phyloP scores from a whole-genome alignment of 92 coral and sea anemone species.

The Parazoanthus swiftii region DNA sequence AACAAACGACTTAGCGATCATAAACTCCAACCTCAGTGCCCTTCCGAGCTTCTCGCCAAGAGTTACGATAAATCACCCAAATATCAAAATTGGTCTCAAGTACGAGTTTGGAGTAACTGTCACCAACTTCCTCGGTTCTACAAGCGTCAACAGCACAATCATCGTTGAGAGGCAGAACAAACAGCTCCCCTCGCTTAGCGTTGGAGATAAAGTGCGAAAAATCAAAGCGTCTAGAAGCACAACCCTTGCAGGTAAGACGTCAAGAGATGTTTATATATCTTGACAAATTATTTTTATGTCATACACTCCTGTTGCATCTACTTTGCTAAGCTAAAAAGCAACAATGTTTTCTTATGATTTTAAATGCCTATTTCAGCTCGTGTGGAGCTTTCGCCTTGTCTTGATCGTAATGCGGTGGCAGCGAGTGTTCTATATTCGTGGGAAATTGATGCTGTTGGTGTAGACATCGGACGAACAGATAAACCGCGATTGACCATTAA shows the following conservation, averaged over 20 bases:
- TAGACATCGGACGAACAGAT: conserved; percentile 57
- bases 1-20: conserved; percentile 43
- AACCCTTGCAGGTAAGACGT: conserved; percentile 49
- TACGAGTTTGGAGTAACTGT: conserved; percentile 66
- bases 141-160: conserved; percentile 45
- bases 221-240: conserved; percentile 51
- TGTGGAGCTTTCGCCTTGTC: conserved; percentile 55
- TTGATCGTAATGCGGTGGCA: conserved; percentile 45
- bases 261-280: background rate
- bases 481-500: conserved; percentile 54
- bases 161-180: conserved; percentile 62
- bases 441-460: conserved; percentile 69
- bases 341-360: background rate
- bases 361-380: conserved; percentile 34
- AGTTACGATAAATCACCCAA: background rate
- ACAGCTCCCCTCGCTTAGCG: conserved; percentile 47
- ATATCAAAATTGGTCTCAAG: conserved; percentile 41
- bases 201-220: conserved; percentile 47
- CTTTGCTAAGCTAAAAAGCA: background rate
- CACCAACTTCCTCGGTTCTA: conserved; percentile 60
- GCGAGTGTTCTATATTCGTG: conserved; percentile 56
- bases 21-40: conserved; percentile 20
- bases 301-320: background rate
- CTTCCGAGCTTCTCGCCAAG: conserved; percentile 21
- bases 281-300: no score